Evolutionary conservation across 2,888 invertebrate genomes (phyloP), one percentile per base, ranked within the genome.

Genomic region (Endotricha flammealis): DNA sequence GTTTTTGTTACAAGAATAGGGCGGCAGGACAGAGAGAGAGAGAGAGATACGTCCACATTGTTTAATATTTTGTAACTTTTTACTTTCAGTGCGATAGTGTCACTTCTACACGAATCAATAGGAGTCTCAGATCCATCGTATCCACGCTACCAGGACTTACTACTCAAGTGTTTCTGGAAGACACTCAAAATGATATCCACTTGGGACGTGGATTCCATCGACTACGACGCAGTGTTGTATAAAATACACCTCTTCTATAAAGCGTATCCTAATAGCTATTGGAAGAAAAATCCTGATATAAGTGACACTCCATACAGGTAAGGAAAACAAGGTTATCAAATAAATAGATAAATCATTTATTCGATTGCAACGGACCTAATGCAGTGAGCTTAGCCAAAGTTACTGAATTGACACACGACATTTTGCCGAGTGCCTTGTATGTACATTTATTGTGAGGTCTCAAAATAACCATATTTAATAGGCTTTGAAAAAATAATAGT

Each of bases 141-240:
- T 53, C 90, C 91, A 0, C 91, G 95, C 51, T 93, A 93, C 64
- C 92, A 93, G 30, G 95, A 96, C 64, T 79, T 96, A 28, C 90
- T 95, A 0, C 94, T 96, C 90, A 96, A 97, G 83, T 98, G 98
- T 70, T 90, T 97, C 65, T 98, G 98, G 98, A 95, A 96, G 67
- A 93, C 96, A 39, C 91, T 97, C 9, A 95, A 96, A 75, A 91
- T 94, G 77, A 91, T 98, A 61, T 91, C 95, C 0, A 90, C 92
- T 32, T 95, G 96, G 91, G 89, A 91, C 20, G 88, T 88, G 5
- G 90, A 91, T 63, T 90, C 91, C 2, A 87, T 95, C 14, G 92
- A 94, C 71, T 95, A 93, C 50, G 94, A 94, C 64, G 89, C 89
- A 1, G 91, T 95, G 37, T 81, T 98, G 10, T 85, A 91, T 39